These are phyloP conservation scores for Tenthredo livida DNA, from an alignment of 2,888 invertebrate species.

Conservation along the genomic window DNA sequence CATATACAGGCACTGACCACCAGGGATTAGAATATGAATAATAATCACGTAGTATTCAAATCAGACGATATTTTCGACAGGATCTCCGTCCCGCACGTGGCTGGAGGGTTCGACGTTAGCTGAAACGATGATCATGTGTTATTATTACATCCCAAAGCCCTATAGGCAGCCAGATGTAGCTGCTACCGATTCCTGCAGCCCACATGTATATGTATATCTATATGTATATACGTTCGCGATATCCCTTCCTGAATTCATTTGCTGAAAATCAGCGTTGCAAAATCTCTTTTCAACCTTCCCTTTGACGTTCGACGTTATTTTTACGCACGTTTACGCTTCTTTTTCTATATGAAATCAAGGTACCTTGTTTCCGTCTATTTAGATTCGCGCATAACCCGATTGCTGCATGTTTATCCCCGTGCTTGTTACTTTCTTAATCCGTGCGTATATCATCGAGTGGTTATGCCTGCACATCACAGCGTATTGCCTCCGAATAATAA, in stretches of 20 bases:
- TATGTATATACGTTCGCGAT: not conserved
- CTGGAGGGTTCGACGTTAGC: conserved; percentile 19
- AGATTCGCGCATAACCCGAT: too few relatives aligned
- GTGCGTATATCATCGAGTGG: conserved; percentile 43
- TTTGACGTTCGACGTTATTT: not conserved
- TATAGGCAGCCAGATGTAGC: conserved; percentile 32
- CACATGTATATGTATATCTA: not conserved
- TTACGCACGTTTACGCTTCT: not conserved
- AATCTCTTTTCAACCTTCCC: not conserved
- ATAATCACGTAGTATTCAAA: conserved; percentile 44
- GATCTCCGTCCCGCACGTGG: conserved; percentile 18
- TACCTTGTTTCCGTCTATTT: not conserved
- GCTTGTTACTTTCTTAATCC: conserved; percentile 28
- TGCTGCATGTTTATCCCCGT: not conserved
- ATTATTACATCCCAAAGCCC: conserved; percentile 34
- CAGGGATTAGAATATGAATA: conserved; percentile 45
- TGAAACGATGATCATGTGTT: conserved; percentile 47
- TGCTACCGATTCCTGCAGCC: conserved; percentile 5
- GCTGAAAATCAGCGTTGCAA: conserved; percentile 1
- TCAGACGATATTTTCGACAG: conserved; percentile 36
- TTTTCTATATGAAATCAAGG: not conserved
- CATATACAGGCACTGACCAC: conserved; percentile 15
- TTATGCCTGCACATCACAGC: not conserved
- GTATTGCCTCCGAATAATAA: conserved; percentile 27
- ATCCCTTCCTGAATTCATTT: conserved; percentile 30